Percentiles rank a stretch among this genome's conserved stretches.
phyloP scores from a whole-genome alignment of 2,113 vertebrate genomes.

The Psittacula cyanocephala region DNA sequence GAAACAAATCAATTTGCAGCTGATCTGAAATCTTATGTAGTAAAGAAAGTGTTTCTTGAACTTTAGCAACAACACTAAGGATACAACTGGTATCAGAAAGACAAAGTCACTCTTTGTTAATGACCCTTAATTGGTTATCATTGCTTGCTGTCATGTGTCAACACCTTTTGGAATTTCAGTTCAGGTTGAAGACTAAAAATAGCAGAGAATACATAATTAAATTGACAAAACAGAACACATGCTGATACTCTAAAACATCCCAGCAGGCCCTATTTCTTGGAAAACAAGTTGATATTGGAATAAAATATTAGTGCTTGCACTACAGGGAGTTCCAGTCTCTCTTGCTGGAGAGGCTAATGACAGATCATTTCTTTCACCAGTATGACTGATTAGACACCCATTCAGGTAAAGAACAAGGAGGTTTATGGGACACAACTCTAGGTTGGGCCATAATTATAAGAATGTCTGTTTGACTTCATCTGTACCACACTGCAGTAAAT shows the following conservation, averaged over 20 bases:
- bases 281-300: not conserved
- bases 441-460: not conserved
- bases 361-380: not conserved
- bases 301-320: not conserved
- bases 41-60: not conserved
- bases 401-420: not conserved
- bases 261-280: not conserved
- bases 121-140: not conserved
- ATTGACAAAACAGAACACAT: not conserved
- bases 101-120: not conserved
- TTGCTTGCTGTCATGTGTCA: not conserved
- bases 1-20: not conserved
- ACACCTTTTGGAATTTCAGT: not conserved
- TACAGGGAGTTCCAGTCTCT: not conserved
- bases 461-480: not conserved
- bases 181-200: conserved; percentile 18
- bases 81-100: not conserved
- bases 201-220: not conserved
- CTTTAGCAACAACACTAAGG: not conserved
- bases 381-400: not conserved
- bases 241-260: not conserved
- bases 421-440: accelerated
- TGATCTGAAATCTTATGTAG: not conserved
- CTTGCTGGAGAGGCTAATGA: not conserved
- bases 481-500: not conserved